A percentile compares a stretch with the other conserved stretches of the same genome.
These are phyloP conservation scores for Harpegnathos saltator DNA, from an alignment of 1,140 invertebrate genomes.

Conservation along the genomic window DNA sequence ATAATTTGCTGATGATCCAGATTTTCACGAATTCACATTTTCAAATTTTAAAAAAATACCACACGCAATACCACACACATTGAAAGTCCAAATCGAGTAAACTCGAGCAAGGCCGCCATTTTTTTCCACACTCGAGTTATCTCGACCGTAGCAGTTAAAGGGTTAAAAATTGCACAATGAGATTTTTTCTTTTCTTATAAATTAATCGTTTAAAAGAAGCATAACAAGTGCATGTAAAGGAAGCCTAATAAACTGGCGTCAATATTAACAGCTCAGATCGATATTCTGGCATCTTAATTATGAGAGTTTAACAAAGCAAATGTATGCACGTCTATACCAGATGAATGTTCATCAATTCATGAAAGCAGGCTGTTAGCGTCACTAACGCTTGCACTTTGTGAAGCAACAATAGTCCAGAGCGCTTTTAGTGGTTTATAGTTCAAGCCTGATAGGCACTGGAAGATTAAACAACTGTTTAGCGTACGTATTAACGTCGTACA, in stretches of 20 bases:
- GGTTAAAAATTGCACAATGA: background rate
- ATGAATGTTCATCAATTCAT: conserved; percentile 14
- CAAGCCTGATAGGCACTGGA: background rate
- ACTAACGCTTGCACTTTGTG: conserved; percentile 49
- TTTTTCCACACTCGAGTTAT: no score
- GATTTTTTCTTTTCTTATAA: no score
- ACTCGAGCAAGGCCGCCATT: no score
- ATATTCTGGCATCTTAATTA: conserved; percentile 42
- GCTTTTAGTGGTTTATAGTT: conserved; percentile 35
- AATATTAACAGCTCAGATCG: background rate
- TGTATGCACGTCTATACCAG: background rate
- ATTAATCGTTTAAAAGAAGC: background rate
- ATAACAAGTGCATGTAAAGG: background rate
- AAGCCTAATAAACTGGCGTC: background rate
- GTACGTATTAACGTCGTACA: background rate
- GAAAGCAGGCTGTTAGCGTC: conserved; percentile 30
- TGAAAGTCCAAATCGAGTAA: no score
- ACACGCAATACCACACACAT: no score
- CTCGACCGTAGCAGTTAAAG: no score
- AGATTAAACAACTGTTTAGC: conserved; percentile 49
- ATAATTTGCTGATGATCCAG: no score
- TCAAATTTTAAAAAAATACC: no score
- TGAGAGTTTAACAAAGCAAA: conserved; percentile 29
- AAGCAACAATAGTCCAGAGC: conserved; percentile 48
- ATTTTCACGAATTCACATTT: no score